Evolutionary conservation across 2,888 invertebrate genomes (phyloP), one percentile per base, ranked within the genome.

Genomic region (Drosophila picticornis): DNA sequence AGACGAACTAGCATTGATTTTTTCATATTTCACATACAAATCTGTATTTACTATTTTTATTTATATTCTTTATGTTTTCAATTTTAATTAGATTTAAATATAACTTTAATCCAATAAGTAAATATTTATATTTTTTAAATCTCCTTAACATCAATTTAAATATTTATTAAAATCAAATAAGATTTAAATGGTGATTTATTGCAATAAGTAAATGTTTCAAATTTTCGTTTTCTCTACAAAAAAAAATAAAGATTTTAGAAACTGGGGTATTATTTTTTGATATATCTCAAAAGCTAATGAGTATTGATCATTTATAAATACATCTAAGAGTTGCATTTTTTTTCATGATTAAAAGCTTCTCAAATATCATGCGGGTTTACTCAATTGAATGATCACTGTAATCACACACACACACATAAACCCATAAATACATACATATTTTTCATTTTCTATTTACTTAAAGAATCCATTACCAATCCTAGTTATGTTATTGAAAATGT

Each of bases 331-430:
- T 31, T 10, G 31, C 31, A 9, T 10, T 55, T 2, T 31, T 13
- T 9, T n/a, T 51, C 29, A 27, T 32, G 10, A 13, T 36, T 36
- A 19, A 25, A 25, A 27, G 48, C 19, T 5, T 22, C 0, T 22
- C 6, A 13, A 22, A 6, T 3, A 22, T 43, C 6, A n/a, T 22
- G 22, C 13, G 4, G 2, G 1, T 29, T 68, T 40, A 40, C 22
- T 4, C 9, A 57, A 57, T 29, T 22, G 52, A 69, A 16, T 16
- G 36, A 19, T n/a, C 58, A 58, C 58, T 69, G 58, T 69, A 43
- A 5, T 29, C 11, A 65, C 16, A 16, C 27, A 50, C 13, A 48
- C 29, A 2, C 32, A 40, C n/a, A 51, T 43, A 36, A 19, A 46
- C 11, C 43, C 7, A 40, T 3, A 19, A 16, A 16, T 3, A 13